These are phyloP conservation scores for Pterobdella sp. DNA, from an alignment of 2,888 invertebrate genomes.

Conservation along the genomic window DNA sequence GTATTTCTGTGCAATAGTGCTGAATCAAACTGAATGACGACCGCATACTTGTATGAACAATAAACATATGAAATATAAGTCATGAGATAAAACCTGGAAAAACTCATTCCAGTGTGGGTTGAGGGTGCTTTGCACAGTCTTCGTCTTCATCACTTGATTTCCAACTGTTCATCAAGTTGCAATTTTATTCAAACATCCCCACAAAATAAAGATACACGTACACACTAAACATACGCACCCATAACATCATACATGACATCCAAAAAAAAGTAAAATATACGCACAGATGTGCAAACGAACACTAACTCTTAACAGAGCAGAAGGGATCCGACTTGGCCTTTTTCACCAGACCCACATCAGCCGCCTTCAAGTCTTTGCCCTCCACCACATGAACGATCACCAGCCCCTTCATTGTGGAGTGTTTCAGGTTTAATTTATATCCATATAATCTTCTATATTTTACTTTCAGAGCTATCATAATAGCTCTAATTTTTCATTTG, in stretches of 20 bases:
- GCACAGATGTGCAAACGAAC: background rate
- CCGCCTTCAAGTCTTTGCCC: slow-evolving; percentile 89
- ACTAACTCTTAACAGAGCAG: slow-evolving; percentile 53
- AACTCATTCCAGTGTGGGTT: slow-evolving; percentile 95
- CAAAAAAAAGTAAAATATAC: background rate
- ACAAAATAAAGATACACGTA: too few species aligned
- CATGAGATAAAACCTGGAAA: slow-evolving; percentile 99
- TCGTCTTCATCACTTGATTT: slow-evolving; percentile 83
- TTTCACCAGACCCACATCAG: slow-evolving; percentile 82
- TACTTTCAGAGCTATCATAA: too few species aligned
- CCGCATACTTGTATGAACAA: too few species aligned
- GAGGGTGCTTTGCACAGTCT: slow-evolving; percentile 83
- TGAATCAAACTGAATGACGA: too few species aligned
- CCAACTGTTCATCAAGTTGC: slow-evolving; percentile 61
- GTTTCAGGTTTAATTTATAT: background rate
- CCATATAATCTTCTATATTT: too few species aligned
- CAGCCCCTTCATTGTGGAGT: slow-evolving; percentile 64
- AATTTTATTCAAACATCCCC: background rate
- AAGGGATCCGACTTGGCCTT: slow-evolving; percentile 97
- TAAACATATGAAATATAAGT: too few species aligned
- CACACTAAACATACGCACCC: too few species aligned
- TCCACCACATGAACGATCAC: slow-evolving; percentile 85
- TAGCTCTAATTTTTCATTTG: too few species aligned
- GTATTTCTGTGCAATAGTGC: too few species aligned
- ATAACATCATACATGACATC: too few species aligned